These are phyloP conservation scores for Camelus dromedarius DNA, from an alignment of 2,113 vertebrate genomes.

Conservation along the genomic window DNA sequence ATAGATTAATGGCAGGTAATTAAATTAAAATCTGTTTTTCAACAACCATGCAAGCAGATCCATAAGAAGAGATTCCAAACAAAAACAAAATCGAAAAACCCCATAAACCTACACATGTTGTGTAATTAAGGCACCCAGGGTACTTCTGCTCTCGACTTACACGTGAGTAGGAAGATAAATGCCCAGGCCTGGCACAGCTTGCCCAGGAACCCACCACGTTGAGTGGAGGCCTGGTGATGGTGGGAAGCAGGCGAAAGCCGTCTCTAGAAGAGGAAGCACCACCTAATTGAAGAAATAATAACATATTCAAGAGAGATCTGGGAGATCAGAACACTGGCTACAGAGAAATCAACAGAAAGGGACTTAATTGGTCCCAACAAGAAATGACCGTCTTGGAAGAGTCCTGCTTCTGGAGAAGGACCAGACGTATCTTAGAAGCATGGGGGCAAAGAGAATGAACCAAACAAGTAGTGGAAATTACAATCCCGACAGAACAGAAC, in stretches of 20 bases:
- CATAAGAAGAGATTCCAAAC: neutral
- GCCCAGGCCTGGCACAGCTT: neutral
- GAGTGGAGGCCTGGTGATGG: neutral
- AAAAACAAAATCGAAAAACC: neutral
- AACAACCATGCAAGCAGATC: neutral
- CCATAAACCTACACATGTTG: neutral
- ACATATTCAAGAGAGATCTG: neutral
- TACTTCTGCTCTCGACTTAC: neutral
- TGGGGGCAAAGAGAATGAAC: neutral
- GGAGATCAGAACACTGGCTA: neutral
- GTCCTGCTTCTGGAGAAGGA: neutral
- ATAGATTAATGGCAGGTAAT: neutral
- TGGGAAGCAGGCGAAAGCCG: neutral
- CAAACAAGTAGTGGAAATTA: neutral
- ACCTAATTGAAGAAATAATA: neutral
- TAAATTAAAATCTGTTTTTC: neutral
- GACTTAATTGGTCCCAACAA: neutral
- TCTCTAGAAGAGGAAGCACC: neutral
- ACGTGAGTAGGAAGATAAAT: neutral
- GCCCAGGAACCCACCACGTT: accelerated
- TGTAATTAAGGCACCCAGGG: neutral
- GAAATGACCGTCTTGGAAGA: neutral
- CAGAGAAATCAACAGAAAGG: neutral
- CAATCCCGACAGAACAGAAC: neutral
- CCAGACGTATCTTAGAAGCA: neutral